These are phyloP conservation scores for Hormiphora californensis DNA, from an alignment of 37 sponge, comb jelly and placozoan species.

Conservation along the genomic window DNA sequence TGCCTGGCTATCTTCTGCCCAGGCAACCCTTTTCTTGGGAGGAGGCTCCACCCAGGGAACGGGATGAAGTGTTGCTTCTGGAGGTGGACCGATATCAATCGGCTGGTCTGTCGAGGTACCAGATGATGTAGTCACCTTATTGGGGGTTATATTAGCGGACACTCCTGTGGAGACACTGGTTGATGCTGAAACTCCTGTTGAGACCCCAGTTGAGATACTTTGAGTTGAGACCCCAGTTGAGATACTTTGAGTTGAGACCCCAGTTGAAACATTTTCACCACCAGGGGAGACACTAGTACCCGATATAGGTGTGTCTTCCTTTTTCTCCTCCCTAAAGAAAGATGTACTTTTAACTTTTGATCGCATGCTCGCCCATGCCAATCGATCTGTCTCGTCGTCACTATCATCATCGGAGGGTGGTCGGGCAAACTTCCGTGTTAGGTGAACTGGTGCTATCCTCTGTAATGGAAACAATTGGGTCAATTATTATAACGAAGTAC, in stretches of 20 bases:
- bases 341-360: not conserved
- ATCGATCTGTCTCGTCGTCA: not conserved
- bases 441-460: not conserved
- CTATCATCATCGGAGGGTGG: not conserved
- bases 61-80: too few relatives aligned
- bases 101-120: too few relatives aligned
- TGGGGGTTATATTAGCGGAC: too few relatives aligned
- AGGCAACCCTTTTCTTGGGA: too few relatives aligned
- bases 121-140: too few relatives aligned
- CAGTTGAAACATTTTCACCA: not conserved
- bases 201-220: constrained; percentile 26
- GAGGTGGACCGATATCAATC: too few relatives aligned
- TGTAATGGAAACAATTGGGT: not conserved
- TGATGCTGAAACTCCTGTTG: not conserved
- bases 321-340: not conserved
- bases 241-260: not conserved
- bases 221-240: constrained; percentile 34
- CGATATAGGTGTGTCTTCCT: not conserved
- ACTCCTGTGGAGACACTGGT: too few relatives aligned
- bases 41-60: too few relatives aligned
- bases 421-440: not conserved
- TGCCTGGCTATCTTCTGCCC: too few relatives aligned
- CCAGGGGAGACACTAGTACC: not conserved
- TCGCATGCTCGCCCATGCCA: not conserved
- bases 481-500: too few relatives aligned